Base-by-base conservation (phyloP, 2,113 vertebrate species). In the Brachypodius melanocephalos region DNA sequence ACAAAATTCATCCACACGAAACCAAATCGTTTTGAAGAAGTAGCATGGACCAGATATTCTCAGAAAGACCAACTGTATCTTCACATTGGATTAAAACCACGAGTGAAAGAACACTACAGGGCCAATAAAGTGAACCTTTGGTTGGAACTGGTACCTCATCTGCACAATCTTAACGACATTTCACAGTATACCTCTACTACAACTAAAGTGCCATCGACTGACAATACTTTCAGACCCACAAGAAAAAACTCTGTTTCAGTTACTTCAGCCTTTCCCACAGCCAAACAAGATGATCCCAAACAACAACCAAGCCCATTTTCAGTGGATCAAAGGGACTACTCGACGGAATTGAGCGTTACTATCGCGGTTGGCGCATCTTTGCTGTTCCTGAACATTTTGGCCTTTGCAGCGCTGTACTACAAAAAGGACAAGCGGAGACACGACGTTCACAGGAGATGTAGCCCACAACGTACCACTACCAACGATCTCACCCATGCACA, bases 1-100 rank as follows among this genome's bases (percentile, higher is more conserved):
- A 99, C 99, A 76, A 99, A 99, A 98, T 99, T 99, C 95, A 99
- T 99, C 89, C 99, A 99, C 93, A 99, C 99, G 26, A 99, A 99
- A 95, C 99, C 99, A 69, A 99, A 99, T 93, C 99, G 99, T 77
- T 99, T 99, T 97, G 99, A 99, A 95, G 99, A 99, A 97, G 99
- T 99, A 95, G 99, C 99, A 63, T 99, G 99, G 99, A 99, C 99
- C 59, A 98, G 99, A 95, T 99, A 99, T 96, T 99, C 99, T 91
- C 99, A 99, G 98, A 99, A 99, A 97, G 99, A 99, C 88, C 99
- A 99, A 84, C 98, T 99, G 29, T 99, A 99, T 96, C 98, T 99
- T 75, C 99, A 99, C 94, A 99, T 99, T 95, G 99, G 99, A 90
- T 98, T 99, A 96, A 99, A 99, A 97, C 99, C 99, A 32, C 98